Conservation (phyloP, 2,888 invertebrate species). For the Glyphotaelius pellucidus region DNA sequence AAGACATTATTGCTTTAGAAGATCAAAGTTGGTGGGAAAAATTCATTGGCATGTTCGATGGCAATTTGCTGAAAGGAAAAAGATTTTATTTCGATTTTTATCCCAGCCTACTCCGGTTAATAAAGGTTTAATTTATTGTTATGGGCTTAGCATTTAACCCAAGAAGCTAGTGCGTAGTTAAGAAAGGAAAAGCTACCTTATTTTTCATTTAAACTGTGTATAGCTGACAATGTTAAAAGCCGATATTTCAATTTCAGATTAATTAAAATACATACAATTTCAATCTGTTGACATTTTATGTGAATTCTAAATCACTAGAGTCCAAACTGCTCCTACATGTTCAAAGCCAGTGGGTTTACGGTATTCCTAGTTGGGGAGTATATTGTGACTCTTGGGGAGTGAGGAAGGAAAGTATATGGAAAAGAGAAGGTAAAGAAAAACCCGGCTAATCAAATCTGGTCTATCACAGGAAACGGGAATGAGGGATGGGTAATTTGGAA, state of each 20-base stretch:
- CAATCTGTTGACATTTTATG: too few species aligned
- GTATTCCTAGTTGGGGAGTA: too few species aligned
- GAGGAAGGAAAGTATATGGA: too few species aligned
- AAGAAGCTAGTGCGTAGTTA: background rate
- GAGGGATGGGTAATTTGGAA: too few species aligned
- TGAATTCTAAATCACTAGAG: too few species aligned
- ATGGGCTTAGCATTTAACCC: background rate
- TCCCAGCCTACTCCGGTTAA: background rate
- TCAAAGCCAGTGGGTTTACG: too few species aligned
- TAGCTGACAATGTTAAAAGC: background rate
- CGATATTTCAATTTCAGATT: background rate
- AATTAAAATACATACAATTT: background rate
- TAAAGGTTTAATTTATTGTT: conserved; percentile 5
- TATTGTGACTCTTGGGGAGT: too few species aligned
- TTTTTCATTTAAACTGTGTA: background rate
- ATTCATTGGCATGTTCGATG: background rate
- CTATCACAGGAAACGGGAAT: too few species aligned
- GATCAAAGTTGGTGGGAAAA: background rate
- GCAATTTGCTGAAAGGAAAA: background rate
- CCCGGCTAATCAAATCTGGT: too few species aligned
- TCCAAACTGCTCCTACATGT: too few species aligned
- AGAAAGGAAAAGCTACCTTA: background rate
- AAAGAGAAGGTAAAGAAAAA: too few species aligned
- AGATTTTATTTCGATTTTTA: background rate
- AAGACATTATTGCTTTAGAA: background rate